Conservation (phyloP, 2,888 invertebrate genomes). For the Campoplex nolae region DNA sequence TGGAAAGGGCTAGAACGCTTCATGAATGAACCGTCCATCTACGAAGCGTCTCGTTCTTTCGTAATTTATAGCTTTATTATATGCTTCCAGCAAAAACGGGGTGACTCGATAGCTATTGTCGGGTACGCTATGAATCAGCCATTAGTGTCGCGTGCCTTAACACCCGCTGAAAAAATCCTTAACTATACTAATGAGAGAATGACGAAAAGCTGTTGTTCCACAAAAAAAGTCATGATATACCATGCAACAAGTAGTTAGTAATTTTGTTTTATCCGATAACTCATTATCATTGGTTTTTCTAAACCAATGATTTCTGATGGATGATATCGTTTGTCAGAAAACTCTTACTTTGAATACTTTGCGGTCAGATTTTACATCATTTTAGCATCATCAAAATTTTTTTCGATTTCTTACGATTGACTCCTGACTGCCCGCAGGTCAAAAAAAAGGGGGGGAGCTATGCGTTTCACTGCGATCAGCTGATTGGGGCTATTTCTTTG, state of each 20-base stretch:
- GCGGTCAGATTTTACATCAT: too few relatives aligned
- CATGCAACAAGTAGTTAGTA: conserved; percentile 43
- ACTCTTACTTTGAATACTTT: too few relatives aligned
- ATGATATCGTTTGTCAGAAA: too few relatives aligned
- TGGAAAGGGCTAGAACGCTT: conserved; percentile 43
- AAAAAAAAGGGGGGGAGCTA: too few relatives aligned
- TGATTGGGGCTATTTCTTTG: too few relatives aligned
- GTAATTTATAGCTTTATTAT: conserved; percentile 79
- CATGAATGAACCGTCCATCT: conserved; percentile 41
- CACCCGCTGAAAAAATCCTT: conserved; percentile 54
- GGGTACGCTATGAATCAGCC: conserved; percentile 58
- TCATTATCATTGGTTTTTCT: background rate
- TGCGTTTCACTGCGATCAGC: too few relatives aligned
- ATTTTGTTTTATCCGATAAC: background rate
- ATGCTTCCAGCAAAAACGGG: conserved; percentile 54
- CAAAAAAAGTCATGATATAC: conserved; percentile 19
- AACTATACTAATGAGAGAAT: conserved; percentile 30
- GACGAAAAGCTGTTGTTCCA: conserved; percentile 13
- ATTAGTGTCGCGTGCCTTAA: conserved; percentile 67
- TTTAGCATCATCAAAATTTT: too few relatives aligned
- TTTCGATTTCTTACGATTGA: background rate
- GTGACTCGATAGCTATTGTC: conserved; percentile 63
- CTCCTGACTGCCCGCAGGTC: too few relatives aligned
- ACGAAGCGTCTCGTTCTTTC: conserved; percentile 60
- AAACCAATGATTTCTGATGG: too few relatives aligned